Conservation (phyloP, 2,888 invertebrate genomes). For the Teleiodes luculella region DNA sequence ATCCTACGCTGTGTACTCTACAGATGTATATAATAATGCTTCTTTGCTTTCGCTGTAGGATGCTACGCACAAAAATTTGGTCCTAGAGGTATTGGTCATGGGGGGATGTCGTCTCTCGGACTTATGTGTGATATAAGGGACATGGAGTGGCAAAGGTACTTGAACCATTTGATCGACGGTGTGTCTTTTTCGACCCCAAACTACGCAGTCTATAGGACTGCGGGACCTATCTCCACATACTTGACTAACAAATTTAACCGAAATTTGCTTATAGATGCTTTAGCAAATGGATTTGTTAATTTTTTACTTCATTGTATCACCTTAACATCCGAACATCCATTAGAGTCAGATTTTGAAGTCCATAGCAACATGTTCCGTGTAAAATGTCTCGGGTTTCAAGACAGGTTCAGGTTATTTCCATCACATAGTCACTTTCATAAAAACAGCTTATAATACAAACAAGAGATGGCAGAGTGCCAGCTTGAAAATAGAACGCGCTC, state of each 20-base stretch:
- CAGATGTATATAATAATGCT: conserved; percentile 58
- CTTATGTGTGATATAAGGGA: conserved; percentile 92
- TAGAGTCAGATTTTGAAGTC: conserved; percentile 8
- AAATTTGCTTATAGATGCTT: conserved; percentile 59
- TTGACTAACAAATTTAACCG: conserved; percentile 33
- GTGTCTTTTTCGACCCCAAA: conserved; percentile 36
- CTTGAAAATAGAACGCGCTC: conserved; percentile 69
- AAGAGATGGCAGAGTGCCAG: conserved; percentile 74
- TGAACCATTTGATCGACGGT: conserved; percentile 33
- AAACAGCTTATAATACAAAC: conserved; percentile 79
- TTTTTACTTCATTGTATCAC: conserved; percentile 14
- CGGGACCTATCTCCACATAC: conserved; percentile 22
- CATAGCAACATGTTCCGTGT: conserved; percentile 41
- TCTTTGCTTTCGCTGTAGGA: conserved; percentile 81
- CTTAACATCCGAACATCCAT: conserved; percentile 26
- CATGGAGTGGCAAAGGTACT: conserved; percentile 85
- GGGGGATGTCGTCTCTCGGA: conserved; percentile 90
- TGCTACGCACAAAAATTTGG: conserved; percentile 98
- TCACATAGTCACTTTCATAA: conserved; percentile 77
- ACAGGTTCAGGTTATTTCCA: conserved; percentile 77
- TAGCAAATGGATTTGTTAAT: conserved; percentile 42
- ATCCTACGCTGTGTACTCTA: conserved; percentile 51
- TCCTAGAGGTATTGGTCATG: conserved; percentile 95
- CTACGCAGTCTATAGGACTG: conserved; percentile 47
- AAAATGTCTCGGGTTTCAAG: conserved; percentile 70